These are phyloP conservation scores for Uloborus plumipes DNA, from an alignment of 2,888 invertebrate genomes.

Conservation along the genomic window DNA sequence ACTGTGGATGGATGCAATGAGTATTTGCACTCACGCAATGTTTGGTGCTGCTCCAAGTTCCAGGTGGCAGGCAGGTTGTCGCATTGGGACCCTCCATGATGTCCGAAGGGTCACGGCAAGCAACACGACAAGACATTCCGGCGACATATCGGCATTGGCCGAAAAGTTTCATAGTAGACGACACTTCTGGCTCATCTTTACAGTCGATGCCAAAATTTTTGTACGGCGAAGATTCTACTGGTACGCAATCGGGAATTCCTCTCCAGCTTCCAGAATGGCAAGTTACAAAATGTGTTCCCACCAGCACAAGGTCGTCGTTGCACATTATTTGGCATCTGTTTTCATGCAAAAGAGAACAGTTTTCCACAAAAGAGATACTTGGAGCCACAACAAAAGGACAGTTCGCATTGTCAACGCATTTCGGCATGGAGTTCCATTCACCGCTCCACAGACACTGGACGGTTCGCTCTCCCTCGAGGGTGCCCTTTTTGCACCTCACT, in stretches of 20 bases:
- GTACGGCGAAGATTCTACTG: no score
- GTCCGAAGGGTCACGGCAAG: constrained; percentile 15
- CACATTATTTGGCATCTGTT: no score
- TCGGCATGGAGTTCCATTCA: background rate
- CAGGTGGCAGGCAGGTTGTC: constrained; percentile 21
- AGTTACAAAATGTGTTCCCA: no score
- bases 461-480: background rate
- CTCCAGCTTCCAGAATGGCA: no score
- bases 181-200: background rate
- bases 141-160: constrained; percentile 3
- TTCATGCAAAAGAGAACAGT: no score
- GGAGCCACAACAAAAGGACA: no score
- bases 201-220: no score
- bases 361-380: no score
- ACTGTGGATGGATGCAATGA: constrained; percentile 9
- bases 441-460: background rate
- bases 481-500: no score
- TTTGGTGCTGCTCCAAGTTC: constrained; percentile 13
- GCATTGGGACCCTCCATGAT: constrained; percentile 19
- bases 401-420: background rate
- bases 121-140: constrained; percentile 6
- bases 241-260: no score
- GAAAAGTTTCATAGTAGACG: constrained; percentile 12
- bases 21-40: constrained; percentile 13
- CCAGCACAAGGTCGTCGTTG: no score